These are phyloP conservation scores for Campaea margaritaria DNA, from an alignment of 2,888 invertebrate species.

Conservation along the genomic window DNA sequence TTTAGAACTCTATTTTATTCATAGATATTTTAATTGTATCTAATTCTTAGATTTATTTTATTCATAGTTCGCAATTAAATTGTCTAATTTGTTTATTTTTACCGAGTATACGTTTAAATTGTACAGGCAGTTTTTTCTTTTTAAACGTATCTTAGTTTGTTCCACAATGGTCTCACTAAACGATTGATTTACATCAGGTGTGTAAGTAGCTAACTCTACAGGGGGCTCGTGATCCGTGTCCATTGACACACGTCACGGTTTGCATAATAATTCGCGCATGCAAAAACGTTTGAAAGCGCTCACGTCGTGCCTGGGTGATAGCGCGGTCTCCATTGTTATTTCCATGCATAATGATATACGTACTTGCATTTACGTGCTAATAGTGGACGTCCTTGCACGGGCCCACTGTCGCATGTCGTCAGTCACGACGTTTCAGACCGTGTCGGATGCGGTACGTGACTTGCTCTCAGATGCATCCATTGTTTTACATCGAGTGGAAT, in stretches of 20 bases:
- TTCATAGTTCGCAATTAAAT: too few relatives aligned
- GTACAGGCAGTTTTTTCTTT: background rate
- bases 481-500: conserved; percentile 10
- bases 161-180: background rate
- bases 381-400: conserved; percentile 21
- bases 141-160: background rate
- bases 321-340: conserved; percentile 29
- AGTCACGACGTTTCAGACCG: conserved; percentile 21
- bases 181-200: conserved; percentile 9
- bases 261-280: conserved; percentile 43
- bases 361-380: conserved; percentile 31
- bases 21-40: too few relatives aligned
- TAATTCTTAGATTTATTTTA: too few relatives aligned
- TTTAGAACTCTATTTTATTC: too few relatives aligned
- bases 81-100: background rate
- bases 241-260: conserved; percentile 56
- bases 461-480: conserved; percentile 13
- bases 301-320: conserved; percentile 38
- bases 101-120: background rate
- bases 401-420: conserved; percentile 13
- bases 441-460: conserved; percentile 24
- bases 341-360: conserved; percentile 38
- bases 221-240: conserved; percentile 49
- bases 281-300: conserved; percentile 42
- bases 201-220: conserved; percentile 10